A percentile compares a stretch with the other conserved stretches of the same genome.
Conservation (phyloP, 2,888 invertebrate species). For the Apoda limacodes region DNA sequence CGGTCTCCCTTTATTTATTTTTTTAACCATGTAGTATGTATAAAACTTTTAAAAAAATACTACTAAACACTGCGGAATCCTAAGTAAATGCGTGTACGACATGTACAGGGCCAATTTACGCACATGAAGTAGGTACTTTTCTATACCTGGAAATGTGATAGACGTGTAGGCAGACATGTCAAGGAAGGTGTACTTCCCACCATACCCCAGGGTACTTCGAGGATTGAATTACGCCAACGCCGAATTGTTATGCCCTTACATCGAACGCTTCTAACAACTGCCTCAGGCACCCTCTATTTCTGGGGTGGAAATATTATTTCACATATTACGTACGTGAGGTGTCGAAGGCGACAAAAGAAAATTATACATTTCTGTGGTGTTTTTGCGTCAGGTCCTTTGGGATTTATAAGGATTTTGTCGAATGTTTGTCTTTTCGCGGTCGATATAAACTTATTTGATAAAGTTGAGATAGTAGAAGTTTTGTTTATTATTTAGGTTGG, state of each 20-base stretch:
- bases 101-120: no score
- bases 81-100: no score
- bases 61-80: no score
- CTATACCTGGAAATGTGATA: no score
- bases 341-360: slow-evolving; percentile 30
- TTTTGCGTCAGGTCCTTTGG: slow-evolving; percentile 23
- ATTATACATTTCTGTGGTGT: slow-evolving; percentile 22
- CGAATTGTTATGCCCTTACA: slow-evolving; percentile 22
- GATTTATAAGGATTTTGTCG: slow-evolving; percentile 19
- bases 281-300: slow-evolving; percentile 36
- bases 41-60: no score
- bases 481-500: slow-evolving; percentile 4
- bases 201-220: slow-evolving; percentile 26
- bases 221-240: slow-evolving; percentile 35
- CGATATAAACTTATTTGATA: no score
- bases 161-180: no score
- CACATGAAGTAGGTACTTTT: no score
- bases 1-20: no score
- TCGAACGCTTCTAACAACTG: slow-evolving; percentile 27
- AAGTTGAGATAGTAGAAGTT: slow-evolving; percentile 8
- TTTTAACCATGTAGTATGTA: no score
- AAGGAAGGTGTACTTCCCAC: slow-evolving; percentile 25
- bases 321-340: slow-evolving; percentile 41
- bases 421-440: no score
- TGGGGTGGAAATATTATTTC: slow-evolving; percentile 46